Evolutionary conservation across 2,797 vertebrate species (phyloP).

Genomic region (Hypotaenidia philippensis): DNA sequence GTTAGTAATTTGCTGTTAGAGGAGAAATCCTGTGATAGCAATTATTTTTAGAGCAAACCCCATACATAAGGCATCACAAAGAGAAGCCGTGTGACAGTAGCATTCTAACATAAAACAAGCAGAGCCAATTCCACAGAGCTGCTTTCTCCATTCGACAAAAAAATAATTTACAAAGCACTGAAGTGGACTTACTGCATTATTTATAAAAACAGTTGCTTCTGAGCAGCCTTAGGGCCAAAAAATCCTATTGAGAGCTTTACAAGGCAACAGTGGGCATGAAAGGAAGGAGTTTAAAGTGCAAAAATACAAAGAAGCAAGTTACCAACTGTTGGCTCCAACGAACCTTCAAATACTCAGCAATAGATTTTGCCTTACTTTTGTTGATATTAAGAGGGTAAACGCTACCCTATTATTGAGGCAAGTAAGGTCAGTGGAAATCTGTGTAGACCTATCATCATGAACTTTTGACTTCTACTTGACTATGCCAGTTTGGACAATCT

Average conservation of each 20-base stretch:
- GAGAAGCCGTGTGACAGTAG: neutral
- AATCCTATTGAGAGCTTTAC: neutral
- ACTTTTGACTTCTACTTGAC: neutral
- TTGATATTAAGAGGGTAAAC: neutral
- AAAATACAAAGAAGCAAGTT: neutral
- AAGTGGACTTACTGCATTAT: neutral
- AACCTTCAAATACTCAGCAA: neutral
- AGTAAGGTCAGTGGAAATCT: neutral
- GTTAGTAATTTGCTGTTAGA: neutral
- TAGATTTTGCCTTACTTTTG: neutral
- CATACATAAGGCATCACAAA: neutral
- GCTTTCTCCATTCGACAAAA: neutral
- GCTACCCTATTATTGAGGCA: neutral
- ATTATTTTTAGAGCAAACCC: neutral
- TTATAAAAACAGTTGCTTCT: neutral
- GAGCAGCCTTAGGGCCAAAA: neutral
- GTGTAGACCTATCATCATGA: neutral
- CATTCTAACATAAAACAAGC: neutral
- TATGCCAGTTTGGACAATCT: neutral
- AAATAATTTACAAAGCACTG: neutral
- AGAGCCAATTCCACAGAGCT: constrained; percentile 10
- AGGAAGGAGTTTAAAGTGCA: neutral
- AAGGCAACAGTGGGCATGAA: neutral
- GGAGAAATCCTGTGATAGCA: constrained; percentile 4
- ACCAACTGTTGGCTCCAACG: neutral